Base-by-base conservation (phyloP, 2,797 vertebrate genomes). In the Decapterus maruadsi region DNA sequence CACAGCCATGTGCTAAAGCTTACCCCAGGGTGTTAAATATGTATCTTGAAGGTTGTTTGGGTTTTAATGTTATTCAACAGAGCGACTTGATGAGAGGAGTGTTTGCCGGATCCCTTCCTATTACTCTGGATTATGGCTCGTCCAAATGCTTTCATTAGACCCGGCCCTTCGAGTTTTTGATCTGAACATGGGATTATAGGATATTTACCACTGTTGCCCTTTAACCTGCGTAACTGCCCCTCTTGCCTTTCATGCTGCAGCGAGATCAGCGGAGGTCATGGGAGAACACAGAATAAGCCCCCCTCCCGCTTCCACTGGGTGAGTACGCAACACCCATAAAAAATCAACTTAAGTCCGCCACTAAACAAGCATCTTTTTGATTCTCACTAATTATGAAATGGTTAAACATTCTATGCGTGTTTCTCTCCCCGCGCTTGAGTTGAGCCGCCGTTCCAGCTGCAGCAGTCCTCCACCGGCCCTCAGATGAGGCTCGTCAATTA, bases 401-500 rank as follows among this genome's bases (percentile, higher is more conserved):
- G 84, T 93, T 93, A 88, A 90, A 90, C 85, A 95, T 95, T 95
- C 93, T 71, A 20, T 38, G 87, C 85, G 43, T 85, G 93, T 81
- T 91, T 86, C 87, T 67, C 89, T 78, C 43, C 69, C 26, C 65
- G 81, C 61, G 43, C 81, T 85, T 19, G 71, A 85, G 81, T 31
- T 40, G 82, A 84, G 81, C 80, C n/a, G 68, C 69, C 29, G 69
- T 26, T 70, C 69, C 87, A 81, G 85, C 87, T 78, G 26, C 26
- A 3, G 77, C 90, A 56, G 81, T 79, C 80, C 76, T 93, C 78
- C 89, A 78, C 84, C 60, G 71, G 84, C 80, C 84, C 91, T 92
- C 89, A 79, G 83, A 92, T 86, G 87, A 90, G 86, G 84, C 89
- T 93, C 90, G 91, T 94, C 94, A 95, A 95, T 94, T 94, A 94